phyloP scores from a whole-genome alignment of 2,888 invertebrate species.

The Colletes collaris region DNA sequence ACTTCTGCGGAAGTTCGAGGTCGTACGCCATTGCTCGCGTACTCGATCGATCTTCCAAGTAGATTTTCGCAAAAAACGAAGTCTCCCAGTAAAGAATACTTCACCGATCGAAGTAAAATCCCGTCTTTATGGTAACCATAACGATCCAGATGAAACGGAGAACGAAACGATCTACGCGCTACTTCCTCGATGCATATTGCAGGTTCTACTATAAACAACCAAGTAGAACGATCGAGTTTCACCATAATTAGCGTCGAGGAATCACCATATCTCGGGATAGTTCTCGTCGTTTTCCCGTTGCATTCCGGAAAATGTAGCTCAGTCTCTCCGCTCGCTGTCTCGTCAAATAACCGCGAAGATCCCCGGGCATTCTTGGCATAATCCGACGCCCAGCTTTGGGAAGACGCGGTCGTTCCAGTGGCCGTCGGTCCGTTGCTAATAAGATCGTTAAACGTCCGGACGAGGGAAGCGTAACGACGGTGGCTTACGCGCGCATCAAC shows the following conservation, averaged over 20 bases:
- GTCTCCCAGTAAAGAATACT: no score
- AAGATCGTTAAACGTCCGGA: constrained; percentile 25
- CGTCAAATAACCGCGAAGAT: not conserved
- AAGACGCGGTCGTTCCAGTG: constrained; percentile 28
- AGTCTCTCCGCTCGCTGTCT: no score
- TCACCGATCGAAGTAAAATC: no score
- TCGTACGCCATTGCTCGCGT: no score
- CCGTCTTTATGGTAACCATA: no score
- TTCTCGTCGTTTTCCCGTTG: not conserved
- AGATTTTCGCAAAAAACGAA: no score
- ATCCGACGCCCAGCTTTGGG: constrained; percentile 5
- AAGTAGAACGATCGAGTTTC: not conserved
- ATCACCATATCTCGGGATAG: not conserved
- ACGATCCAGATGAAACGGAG: no score
- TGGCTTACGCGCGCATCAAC: not conserved
- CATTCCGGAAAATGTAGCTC: not conserved
- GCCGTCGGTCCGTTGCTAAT: constrained; percentile 30
- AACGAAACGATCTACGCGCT: not conserved
- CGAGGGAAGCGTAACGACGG: constrained; percentile 26
- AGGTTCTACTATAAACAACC: not conserved
- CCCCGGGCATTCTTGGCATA: not conserved
- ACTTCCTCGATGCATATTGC: not conserved
- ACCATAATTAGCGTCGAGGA: not conserved
- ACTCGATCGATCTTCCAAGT: no score
- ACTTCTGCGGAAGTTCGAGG: no score